These are phyloP conservation scores for Morpho deidamia DNA, from an alignment of 2,888 invertebrate genomes.

Conservation along the genomic window DNA sequence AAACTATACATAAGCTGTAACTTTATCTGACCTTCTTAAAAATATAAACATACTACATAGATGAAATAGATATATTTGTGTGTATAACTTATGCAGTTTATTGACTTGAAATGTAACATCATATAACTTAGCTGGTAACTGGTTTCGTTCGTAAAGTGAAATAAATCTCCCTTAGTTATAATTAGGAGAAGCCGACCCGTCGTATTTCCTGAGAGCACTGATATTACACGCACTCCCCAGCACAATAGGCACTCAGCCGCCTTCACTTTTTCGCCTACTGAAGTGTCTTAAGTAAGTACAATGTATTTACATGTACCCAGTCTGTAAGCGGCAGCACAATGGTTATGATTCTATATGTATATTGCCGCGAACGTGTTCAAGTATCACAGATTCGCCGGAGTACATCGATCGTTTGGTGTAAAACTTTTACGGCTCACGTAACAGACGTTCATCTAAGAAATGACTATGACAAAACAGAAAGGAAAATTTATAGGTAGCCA, in stretches of 20 bases:
- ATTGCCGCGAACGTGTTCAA: conserved; percentile 24
- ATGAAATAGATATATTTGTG: no score
- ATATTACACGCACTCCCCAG: conserved; percentile 45
- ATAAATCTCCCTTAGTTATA: conserved; percentile 31
- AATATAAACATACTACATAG: no score
- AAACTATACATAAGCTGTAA: no score
- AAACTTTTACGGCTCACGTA: background rate
- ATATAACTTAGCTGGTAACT: no score
- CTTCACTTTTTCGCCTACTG: conserved; percentile 48
- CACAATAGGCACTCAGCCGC: conserved; percentile 48
- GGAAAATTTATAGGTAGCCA: no score
- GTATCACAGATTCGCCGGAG: conserved; percentile 28
- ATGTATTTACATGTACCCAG: conserved; percentile 34
- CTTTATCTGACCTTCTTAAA: no score
- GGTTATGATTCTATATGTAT: conserved; percentile 8
- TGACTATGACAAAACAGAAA: no score
- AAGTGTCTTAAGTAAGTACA: conserved; percentile 50
- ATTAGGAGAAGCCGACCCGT: conserved; percentile 44
- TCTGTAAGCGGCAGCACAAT: conserved; percentile 14
- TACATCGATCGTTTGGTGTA: conserved; percentile 7
- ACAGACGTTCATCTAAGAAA: no score
- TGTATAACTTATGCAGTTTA: no score
- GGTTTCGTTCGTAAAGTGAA: no score
- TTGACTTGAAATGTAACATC: no score
- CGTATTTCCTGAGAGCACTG: conserved; percentile 42